Percentiles rank a stretch among this genome's conserved stretches.
These are phyloP conservation scores for Isaurus tuberculatus DNA, from an alignment of 92 coral and sea anemone species.

Conservation along the genomic window DNA sequence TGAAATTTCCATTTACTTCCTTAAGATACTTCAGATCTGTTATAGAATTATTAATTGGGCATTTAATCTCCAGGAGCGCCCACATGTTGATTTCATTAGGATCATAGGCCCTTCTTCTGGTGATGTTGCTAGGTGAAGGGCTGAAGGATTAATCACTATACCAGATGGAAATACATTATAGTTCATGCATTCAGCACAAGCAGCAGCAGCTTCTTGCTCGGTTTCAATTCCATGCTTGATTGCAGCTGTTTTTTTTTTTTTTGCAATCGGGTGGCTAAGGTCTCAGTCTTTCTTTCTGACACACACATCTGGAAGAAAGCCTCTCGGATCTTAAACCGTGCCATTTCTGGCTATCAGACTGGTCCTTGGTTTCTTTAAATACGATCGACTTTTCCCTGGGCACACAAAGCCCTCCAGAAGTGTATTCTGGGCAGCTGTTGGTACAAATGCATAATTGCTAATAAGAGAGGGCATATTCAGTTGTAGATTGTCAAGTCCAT, in stretches of 20 bases:
- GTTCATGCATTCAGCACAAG: constrained; percentile 28
- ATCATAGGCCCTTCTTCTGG: constrained; percentile 51
- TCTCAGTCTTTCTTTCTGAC: constrained; percentile 7
- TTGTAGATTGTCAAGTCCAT: constrained; percentile 34
- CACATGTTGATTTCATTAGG: constrained; percentile 21
- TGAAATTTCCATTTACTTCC: not conserved
- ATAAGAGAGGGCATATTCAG: not conserved
- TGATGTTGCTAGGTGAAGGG: constrained; percentile 33
- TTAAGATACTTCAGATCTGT: constrained; percentile 41
- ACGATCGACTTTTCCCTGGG: constrained; percentile 11
- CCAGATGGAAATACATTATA: constrained; percentile 39
- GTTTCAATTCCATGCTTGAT: constrained; percentile 48
- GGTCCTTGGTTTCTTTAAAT: constrained; percentile 27
- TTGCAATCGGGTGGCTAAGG: not conserved
- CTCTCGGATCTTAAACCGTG: constrained; percentile 26
- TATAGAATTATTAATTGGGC: constrained; percentile 37
- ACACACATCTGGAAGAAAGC: constrained; percentile 33
- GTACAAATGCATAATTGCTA: not conserved
- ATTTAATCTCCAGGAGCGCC: constrained; percentile 51
- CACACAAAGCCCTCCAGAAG: constrained; percentile 32
- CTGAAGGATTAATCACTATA: constrained; percentile 41
- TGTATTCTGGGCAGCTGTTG: not conserved
- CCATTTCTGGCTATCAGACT: constrained; percentile 24
- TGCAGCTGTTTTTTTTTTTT: constrained; percentile 57
- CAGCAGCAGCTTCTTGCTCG: constrained; percentile 45